Evolutionary conservation across 2,888 invertebrate genomes (phyloP).

Genomic region (Chymomyza fuscimana): DNA sequence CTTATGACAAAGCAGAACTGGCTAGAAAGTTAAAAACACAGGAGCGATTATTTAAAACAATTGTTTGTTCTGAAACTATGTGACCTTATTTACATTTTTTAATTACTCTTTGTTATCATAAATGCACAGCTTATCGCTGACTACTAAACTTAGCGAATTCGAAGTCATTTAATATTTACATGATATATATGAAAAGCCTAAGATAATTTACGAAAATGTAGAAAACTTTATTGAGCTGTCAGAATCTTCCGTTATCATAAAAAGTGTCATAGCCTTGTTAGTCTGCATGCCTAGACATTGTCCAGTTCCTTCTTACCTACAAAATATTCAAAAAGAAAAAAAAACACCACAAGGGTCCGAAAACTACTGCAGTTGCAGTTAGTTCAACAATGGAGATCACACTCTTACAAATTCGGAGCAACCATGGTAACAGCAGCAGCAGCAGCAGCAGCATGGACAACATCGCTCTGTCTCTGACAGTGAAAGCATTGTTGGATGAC

Average conservation of each 20-base stretch:
- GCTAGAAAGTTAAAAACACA: too few species aligned
- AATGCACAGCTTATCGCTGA: too few species aligned
- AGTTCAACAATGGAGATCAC: not conserved
- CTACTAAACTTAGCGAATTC: too few species aligned
- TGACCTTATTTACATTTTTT: too few species aligned
- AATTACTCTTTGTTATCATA: too few species aligned
- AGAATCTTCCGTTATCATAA: conserved; percentile 73
- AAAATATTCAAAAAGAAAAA: conserved; percentile 59
- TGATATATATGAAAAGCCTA: conserved; percentile 64
- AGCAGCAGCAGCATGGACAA: conserved; percentile 14
- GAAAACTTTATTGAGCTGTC: conserved; percentile 78
- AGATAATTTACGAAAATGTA: conserved; percentile 77
- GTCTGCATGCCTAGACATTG: not conserved
- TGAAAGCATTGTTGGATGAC: conserved; percentile 75
- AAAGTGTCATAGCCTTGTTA: conserved; percentile 49
- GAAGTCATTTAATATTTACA: not conserved
- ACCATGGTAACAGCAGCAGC: conserved; percentile 37
- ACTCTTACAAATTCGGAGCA: conserved; percentile 1
- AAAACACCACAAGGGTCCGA: conserved; percentile 15
- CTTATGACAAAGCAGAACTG: too few species aligned
- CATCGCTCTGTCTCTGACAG: conserved; percentile 56
- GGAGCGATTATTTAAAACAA: too few species aligned
- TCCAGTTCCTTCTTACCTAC: conserved; percentile 45
- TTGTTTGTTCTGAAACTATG: too few species aligned
- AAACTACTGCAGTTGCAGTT: conserved; percentile 17